phyloP scores from a whole-genome alignment of 2,888 invertebrate species.

The Tipula helvola region DNA sequence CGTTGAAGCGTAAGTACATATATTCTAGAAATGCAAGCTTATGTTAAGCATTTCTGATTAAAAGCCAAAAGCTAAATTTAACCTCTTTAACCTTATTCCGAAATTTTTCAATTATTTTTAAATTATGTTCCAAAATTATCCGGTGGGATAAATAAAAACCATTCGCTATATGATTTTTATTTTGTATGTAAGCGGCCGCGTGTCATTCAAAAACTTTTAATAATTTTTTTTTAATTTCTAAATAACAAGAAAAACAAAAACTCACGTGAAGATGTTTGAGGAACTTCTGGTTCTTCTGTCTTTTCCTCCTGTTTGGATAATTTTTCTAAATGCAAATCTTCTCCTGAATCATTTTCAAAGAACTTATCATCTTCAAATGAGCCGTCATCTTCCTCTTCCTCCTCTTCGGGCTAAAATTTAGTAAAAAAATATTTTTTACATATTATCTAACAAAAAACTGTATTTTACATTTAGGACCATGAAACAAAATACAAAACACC shows the following conservation, averaged over 20 bases:
- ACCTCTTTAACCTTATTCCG: no score
- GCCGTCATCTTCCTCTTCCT: conserved; percentile 25
- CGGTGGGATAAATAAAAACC: neutral
- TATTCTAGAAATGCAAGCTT: no score
- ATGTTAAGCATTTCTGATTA: no score
- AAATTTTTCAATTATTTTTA: no score
- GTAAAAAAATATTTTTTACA: neutral
- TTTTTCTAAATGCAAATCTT: conserved; percentile 23
- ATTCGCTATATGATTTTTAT: neutral
- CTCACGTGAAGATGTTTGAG: conserved; percentile 23
- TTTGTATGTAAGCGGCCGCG: neutral
- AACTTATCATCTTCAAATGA: conserved; percentile 27
- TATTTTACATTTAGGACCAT: neutral
- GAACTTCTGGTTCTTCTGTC: conserved; percentile 19
- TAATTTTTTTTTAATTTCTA: neutral
- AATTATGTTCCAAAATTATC: neutral
- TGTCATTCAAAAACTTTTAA: neutral
- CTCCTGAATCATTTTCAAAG: conserved; percentile 31
- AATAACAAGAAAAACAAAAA: neutral
- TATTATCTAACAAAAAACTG: neutral
- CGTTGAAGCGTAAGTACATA: no score
- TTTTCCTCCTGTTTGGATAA: conserved; percentile 26
- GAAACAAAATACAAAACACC: neutral
- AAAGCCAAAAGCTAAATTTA: no score
- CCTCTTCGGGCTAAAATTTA: conserved; percentile 17